Conservation (phyloP, 2,888 invertebrate genomes). For the Trichogramma dendrolimi region DNA sequence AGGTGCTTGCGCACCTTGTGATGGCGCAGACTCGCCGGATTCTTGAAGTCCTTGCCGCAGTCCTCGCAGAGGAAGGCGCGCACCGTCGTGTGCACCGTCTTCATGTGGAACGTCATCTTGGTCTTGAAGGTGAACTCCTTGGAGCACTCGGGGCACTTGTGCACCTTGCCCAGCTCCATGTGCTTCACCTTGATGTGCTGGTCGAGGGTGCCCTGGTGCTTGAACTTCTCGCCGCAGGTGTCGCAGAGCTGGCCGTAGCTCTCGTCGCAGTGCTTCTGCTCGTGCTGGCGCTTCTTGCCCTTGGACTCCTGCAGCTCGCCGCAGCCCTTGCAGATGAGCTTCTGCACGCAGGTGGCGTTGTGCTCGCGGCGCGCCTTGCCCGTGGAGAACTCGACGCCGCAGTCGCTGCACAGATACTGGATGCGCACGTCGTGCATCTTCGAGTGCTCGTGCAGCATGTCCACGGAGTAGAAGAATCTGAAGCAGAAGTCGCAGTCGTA, state of each 20-base stretch:
- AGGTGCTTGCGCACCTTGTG: slow-evolving; percentile 49
- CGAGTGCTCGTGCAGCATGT: slow-evolving; percentile 44
- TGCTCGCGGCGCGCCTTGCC: slow-evolving; percentile 46
- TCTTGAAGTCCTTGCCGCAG: slow-evolving; percentile 50
- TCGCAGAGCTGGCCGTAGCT: slow-evolving; percentile 48
- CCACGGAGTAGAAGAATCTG: slow-evolving; percentile 38
- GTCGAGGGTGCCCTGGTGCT: slow-evolving; percentile 49
- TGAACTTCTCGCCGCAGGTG: slow-evolving; percentile 49
- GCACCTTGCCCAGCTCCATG: slow-evolving; percentile 48
- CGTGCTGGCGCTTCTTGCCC: slow-evolving; percentile 49
- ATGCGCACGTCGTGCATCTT: slow-evolving; percentile 47
- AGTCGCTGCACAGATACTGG: slow-evolving; percentile 47
- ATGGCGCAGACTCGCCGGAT: slow-evolving; percentile 48
- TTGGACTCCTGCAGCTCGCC: slow-evolving; percentile 43
- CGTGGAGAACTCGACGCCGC: slow-evolving; percentile 44
- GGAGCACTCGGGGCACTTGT: slow-evolving; percentile 48
- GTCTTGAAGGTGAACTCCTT: slow-evolving; percentile 50
- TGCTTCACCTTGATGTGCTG: slow-evolving; percentile 48
- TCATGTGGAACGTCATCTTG: slow-evolving; percentile 48
- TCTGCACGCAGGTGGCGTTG: slow-evolving; percentile 42
- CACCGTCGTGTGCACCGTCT: slow-evolving; percentile 47
- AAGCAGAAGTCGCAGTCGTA: slow-evolving; percentile 49
- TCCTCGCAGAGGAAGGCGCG: slow-evolving; percentile 49
- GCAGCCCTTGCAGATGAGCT: slow-evolving; percentile 46
- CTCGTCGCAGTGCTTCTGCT: slow-evolving; percentile 48